phyloP scores from a whole-genome alignment of 2,113 vertebrate genomes.

The Phocoena phocoena region DNA sequence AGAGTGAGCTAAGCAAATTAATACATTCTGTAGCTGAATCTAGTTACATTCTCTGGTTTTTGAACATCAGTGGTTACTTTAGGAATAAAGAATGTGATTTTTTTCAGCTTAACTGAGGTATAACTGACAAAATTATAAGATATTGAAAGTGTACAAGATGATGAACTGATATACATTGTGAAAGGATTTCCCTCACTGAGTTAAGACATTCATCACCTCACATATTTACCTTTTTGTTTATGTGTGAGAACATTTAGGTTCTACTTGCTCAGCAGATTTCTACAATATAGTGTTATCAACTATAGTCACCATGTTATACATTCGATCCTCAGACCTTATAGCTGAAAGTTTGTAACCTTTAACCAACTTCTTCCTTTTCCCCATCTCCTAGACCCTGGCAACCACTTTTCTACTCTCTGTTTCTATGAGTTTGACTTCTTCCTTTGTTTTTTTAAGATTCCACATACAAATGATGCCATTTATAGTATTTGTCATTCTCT shows the following conservation, averaged over 20 bases:
- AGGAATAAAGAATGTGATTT: neutral
- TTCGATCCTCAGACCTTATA: neutral
- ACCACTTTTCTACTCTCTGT: neutral
- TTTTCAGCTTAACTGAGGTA: neutral
- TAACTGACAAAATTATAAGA: neutral
- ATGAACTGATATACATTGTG: neutral
- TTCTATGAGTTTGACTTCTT: neutral
- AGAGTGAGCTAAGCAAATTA: neutral
- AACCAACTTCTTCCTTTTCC: neutral
- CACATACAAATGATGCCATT: neutral
- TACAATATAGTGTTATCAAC: neutral
- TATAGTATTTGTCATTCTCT: neutral
- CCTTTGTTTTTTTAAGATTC: neutral
- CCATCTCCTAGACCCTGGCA: neutral
- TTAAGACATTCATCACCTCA: neutral
- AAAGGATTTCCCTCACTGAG: neutral
- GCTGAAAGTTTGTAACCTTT: neutral
- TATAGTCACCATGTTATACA: neutral
- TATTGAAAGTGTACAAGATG: neutral
- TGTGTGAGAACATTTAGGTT: neutral
- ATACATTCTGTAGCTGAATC: neutral
- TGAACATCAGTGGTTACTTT: neutral
- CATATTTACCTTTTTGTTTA: neutral
- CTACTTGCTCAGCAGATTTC: neutral
- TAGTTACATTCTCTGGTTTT: neutral